Conservation (phyloP, 2,888 invertebrate species). For the Tachina fera region DNA sequence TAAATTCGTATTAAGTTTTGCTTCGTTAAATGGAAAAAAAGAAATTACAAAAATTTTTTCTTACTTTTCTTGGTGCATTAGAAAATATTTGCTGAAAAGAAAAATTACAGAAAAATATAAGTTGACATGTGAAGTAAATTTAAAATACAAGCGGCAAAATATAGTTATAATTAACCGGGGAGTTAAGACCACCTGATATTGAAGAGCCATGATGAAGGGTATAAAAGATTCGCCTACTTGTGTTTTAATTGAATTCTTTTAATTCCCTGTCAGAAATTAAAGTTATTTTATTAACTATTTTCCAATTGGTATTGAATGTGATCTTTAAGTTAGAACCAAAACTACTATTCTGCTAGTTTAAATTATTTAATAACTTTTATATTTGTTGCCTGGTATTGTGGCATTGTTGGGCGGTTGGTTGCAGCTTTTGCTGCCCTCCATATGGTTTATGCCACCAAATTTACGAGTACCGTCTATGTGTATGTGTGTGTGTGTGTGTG, state of each 20-base stretch:
- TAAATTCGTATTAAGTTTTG: too few relatives aligned
- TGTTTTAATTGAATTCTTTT: background rate
- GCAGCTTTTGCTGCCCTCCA: conserved; percentile 13
- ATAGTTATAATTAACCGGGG: too few relatives aligned
- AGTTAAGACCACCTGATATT: too few relatives aligned
- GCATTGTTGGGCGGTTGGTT: conserved; percentile 39
- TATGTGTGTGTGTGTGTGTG: background rate
- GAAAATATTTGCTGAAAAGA: too few relatives aligned
- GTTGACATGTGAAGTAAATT: too few relatives aligned
- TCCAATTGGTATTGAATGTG: conserved; percentile 42
- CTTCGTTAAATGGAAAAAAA: too few relatives aligned
- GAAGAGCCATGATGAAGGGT: too few relatives aligned
- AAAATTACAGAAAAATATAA: too few relatives aligned
- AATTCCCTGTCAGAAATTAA: conserved; percentile 29
- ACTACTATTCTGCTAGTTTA: conserved; percentile 49
- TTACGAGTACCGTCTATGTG: too few relatives aligned
- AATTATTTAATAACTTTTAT: conserved; percentile 49
- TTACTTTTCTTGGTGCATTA: too few relatives aligned
- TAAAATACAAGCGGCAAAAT: too few relatives aligned
- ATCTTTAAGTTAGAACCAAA: conserved; percentile 54
- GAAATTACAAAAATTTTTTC: too few relatives aligned
- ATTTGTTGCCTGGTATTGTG: conserved; percentile 18
- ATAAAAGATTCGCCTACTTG: background rate
- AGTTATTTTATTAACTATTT: conserved; percentile 20
- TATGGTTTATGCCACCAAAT: background rate